Evolutionary conservation across 1,140 invertebrate genomes (phyloP).

Genomic region (Linepithema humile): DNA sequence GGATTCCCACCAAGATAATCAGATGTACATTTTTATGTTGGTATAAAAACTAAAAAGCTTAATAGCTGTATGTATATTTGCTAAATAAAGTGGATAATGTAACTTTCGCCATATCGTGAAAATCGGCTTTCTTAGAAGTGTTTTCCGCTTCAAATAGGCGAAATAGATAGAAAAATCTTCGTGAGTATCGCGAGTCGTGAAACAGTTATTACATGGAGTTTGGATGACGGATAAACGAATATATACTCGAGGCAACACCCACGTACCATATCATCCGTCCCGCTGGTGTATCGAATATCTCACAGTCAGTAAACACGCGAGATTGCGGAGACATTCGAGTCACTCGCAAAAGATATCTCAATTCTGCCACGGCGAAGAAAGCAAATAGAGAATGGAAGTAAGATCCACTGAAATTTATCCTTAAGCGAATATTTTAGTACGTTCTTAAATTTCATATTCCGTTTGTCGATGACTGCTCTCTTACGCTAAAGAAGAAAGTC

Average conservation of each 20-base stretch:
- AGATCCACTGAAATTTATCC: background rate
- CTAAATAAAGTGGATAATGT: background rate
- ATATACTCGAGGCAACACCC: constrained; percentile 40
- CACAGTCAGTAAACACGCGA: constrained; percentile 70
- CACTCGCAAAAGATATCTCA: constrained; percentile 36
- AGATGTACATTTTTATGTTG: too few relatives aligned
- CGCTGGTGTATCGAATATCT: constrained; percentile 65
- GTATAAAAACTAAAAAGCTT: too few relatives aligned
- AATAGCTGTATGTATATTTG: too few relatives aligned
- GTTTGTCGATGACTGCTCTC: background rate
- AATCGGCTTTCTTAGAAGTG: constrained; percentile 9
- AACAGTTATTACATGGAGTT: constrained; percentile 52
- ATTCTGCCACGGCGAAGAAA: constrained; percentile 14
- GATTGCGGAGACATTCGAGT: constrained; percentile 59
- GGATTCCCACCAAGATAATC: too few relatives aligned
- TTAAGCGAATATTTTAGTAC: constrained; percentile 22
- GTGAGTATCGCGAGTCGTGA: constrained; percentile 16
- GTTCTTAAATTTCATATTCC: constrained; percentile 3
- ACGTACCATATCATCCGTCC: constrained; percentile 32
- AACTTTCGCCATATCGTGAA: background rate
- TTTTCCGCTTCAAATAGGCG: background rate
- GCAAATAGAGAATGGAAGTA: constrained; percentile 13
- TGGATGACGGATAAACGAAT: constrained; percentile 55
- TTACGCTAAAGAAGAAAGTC: background rate
- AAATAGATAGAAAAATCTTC: constrained; percentile 38